Evolutionary conservation across 1,140 invertebrate species (phyloP).

Genomic region (Penaeus vannamei): DNA sequence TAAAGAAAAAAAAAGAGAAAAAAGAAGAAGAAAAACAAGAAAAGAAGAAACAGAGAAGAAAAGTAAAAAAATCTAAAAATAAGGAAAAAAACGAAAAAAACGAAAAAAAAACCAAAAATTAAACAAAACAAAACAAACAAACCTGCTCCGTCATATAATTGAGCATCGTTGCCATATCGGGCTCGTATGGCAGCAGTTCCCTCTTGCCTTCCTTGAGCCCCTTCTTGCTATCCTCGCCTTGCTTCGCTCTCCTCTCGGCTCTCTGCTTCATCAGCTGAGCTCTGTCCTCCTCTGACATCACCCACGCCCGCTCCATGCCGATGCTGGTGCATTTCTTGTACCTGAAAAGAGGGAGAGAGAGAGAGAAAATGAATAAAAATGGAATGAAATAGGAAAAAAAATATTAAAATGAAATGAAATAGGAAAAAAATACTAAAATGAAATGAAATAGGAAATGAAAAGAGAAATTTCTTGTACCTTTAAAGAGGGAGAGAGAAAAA

Average conservation of each 20-base stretch:
- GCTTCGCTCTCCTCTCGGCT: slow-evolving; percentile 40
- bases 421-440: too few relatives aligned
- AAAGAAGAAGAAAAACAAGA: too few relatives aligned
- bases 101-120: neutral
- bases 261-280: slow-evolving; percentile 49
- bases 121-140: neutral
- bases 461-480: too few relatives aligned
- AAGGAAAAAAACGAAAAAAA: neutral
- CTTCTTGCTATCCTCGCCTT: neutral
- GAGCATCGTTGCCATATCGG: slow-evolving; percentile 32
- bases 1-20: neutral
- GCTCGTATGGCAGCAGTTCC: slow-evolving; percentile 44
- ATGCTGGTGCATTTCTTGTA: slow-evolving; percentile 52
- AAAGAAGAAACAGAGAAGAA: too few relatives aligned
- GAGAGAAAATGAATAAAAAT: too few relatives aligned
- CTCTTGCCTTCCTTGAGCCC: slow-evolving; percentile 30
- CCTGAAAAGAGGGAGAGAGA: neutral
- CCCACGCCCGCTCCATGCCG: slow-evolving; percentile 52
- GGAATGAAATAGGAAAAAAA: too few relatives aligned
- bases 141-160: slow-evolving; percentile 43
- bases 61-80: too few relatives aligned
- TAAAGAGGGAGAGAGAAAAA: too few relatives aligned
- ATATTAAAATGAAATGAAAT: too few relatives aligned
- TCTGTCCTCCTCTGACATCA: slow-evolving; percentile 55
- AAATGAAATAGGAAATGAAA: too few relatives aligned